phyloP scores from a whole-genome alignment of 1,140 invertebrate genomes.

The Drosophila chauvacae region DNA sequence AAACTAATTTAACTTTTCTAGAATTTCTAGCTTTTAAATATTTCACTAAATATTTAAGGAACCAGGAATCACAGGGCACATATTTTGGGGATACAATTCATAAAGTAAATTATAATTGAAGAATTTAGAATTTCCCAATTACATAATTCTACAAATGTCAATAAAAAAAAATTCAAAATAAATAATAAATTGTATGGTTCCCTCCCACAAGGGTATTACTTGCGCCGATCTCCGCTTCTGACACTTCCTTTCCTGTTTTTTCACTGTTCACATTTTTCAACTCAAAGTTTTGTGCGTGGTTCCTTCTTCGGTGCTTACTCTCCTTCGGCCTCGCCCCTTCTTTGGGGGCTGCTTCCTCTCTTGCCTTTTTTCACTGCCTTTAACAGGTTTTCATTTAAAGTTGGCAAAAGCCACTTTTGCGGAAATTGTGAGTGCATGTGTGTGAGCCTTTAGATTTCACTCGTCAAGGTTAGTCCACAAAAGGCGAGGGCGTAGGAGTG shows the following conservation, averaged over 20 bases:
- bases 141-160: too few species aligned
- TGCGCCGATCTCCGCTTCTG: conserved; percentile 19
- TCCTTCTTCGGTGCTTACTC: conserved; percentile 44
- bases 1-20: background rate
- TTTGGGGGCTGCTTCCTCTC: conserved; percentile 25
- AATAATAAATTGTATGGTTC: too few species aligned
- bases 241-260: conserved; percentile 20
- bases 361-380: conserved; percentile 43
- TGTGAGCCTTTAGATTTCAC: conserved; percentile 69
- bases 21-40: background rate
- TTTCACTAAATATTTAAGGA: background rate
- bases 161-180: too few species aligned
- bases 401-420: conserved; percentile 78
- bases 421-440: conserved; percentile 72
- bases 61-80: too few species aligned
- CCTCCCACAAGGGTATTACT: background rate
- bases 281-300: conserved; percentile 69
- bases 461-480: conserved; percentile 64
- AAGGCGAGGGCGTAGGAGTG: background rate
- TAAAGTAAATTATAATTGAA: background rate
- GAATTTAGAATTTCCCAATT: background rate
- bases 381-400: conserved; percentile 80
- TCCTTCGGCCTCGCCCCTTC: conserved; percentile 1
- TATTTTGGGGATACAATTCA: background rate
- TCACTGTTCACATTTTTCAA: conserved; percentile 49